These are phyloP conservation scores for Hydropsyche betteni DNA, from an alignment of 2,888 invertebrate species.

Conservation along the genomic window DNA sequence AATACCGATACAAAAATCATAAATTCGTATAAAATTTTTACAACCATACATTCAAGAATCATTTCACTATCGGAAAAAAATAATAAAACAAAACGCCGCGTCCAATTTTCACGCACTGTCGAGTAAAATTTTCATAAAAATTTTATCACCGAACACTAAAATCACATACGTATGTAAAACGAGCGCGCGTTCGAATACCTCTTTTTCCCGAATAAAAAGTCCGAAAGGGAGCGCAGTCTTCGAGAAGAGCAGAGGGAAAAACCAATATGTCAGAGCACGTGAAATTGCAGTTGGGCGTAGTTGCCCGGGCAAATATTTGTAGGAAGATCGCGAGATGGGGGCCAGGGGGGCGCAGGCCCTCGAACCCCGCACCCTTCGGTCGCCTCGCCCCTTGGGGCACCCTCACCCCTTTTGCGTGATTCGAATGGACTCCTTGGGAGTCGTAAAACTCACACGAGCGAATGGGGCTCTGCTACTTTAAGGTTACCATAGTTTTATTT, in stretches of 20 bases:
- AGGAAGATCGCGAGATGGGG: background rate
- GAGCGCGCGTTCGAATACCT: too few species aligned
- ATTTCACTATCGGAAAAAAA: too few species aligned
- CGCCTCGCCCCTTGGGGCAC: background rate
- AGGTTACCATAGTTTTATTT: too few species aligned
- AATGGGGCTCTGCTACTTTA: background rate
- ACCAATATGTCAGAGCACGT: conserved; percentile 48
- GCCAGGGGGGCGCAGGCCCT: conserved; percentile 6
- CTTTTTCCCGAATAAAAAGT: background rate
- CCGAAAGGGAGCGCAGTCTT: background rate
- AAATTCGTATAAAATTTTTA: too few species aligned
- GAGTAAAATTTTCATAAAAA: too few species aligned
- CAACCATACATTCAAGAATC: too few species aligned
- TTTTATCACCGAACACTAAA: background rate
- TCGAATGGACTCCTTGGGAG: conserved; percentile 31
- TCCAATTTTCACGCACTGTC: background rate
- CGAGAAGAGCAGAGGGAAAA: conserved; percentile 31
- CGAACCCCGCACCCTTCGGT: background rate
- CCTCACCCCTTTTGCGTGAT: conserved; percentile 22
- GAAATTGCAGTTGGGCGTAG: conserved; percentile 45
- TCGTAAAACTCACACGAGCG: conserved; percentile 21
- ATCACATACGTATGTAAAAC: too few species aligned
- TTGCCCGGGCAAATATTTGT: conserved; percentile 45
- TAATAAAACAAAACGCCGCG: too few species aligned
- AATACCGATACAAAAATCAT: too few species aligned